Percentiles rank a stretch among this genome's conserved stretches.
Conservation (phyloP, 2,113 vertebrate species). For the Misgurnus anguillicaudatus region DNA sequence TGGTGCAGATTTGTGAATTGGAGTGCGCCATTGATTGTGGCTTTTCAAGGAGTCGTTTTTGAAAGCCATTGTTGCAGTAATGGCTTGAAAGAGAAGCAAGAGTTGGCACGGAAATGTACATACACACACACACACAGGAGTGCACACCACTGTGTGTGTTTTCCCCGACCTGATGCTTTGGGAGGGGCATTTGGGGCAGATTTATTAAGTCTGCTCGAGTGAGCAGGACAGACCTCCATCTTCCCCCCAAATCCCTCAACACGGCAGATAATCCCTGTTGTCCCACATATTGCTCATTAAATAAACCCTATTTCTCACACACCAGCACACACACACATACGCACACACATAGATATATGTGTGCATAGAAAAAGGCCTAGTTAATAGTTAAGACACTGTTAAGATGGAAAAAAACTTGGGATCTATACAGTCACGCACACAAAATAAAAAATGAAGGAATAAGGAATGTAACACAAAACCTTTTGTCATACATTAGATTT, state of each 20-base stretch:
- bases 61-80: constrained; percentile 36
- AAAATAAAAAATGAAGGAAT: neutral
- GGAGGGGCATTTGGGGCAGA: constrained; percentile 69
- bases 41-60: constrained; percentile 29
- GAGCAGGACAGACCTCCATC: constrained; percentile 73
- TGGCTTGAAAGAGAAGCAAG: constrained; percentile 16
- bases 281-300: constrained; percentile 75
- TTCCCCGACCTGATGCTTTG: constrained; percentile 69
- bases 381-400: no score
- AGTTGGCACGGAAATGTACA: constrained; percentile 45
- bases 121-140: constrained; percentile 39
- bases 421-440: neutral
- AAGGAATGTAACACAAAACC: no score
- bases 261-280: constrained; percentile 71
- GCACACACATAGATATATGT: constrained; percentile 1
- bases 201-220: constrained; percentile 77
- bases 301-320: constrained; percentile 50
- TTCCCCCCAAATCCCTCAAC: constrained; percentile 72
- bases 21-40: constrained; percentile 29
- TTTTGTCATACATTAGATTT: neutral
- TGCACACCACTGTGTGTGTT: constrained; percentile 58
- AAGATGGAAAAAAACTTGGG: neutral
- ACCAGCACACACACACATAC: constrained; percentile 19
- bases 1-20: constrained; percentile 32
- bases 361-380: neutral